A percentile compares a stretch with the other conserved stretches of the same genome.
Conservation (phyloP, 1,140 invertebrate species). For the Samia ricini region DNA sequence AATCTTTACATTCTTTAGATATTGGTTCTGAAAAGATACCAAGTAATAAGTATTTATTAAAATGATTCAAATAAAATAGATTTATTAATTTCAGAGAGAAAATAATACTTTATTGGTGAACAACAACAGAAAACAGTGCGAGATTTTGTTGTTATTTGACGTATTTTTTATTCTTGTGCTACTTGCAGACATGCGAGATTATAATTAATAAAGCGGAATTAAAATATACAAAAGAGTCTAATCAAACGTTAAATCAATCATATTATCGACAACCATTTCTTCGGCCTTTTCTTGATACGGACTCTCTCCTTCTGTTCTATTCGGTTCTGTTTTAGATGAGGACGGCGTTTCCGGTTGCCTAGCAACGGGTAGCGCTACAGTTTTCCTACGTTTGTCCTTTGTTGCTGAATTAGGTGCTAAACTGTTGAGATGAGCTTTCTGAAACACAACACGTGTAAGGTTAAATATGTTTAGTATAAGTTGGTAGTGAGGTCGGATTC, state of each 20-base stretch:
- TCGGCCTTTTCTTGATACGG: not conserved
- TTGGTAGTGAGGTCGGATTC: too few species aligned
- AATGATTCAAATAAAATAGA: too few species aligned
- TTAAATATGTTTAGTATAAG: not conserved
- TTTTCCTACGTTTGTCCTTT: constrained; percentile 4
- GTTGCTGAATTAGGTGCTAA: constrained; percentile 3
- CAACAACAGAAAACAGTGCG: too few species aligned
- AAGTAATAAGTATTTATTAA: too few species aligned
- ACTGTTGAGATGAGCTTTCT: not conserved
- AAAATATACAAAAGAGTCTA: not conserved
- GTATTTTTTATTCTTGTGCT: too few species aligned
- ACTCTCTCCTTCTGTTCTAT: not conserved
- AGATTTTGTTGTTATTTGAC: too few species aligned
- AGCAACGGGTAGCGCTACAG: not conserved
- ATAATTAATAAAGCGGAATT: not conserved
- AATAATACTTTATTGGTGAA: too few species aligned
- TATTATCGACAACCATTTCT: not conserved
- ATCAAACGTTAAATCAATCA: constrained; percentile 7
- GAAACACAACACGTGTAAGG: not conserved
- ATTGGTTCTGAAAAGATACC: too few species aligned
- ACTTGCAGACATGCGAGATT: too few species aligned
- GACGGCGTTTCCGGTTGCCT: constrained; percentile 2
- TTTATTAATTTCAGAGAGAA: too few species aligned
- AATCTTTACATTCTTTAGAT: too few species aligned
- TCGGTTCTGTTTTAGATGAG: not conserved